Evolutionary conservation across 2,113 vertebrate genomes (phyloP), one percentile per base, ranked within the genome.

Genomic region (Hiodon alosoides): DNA sequence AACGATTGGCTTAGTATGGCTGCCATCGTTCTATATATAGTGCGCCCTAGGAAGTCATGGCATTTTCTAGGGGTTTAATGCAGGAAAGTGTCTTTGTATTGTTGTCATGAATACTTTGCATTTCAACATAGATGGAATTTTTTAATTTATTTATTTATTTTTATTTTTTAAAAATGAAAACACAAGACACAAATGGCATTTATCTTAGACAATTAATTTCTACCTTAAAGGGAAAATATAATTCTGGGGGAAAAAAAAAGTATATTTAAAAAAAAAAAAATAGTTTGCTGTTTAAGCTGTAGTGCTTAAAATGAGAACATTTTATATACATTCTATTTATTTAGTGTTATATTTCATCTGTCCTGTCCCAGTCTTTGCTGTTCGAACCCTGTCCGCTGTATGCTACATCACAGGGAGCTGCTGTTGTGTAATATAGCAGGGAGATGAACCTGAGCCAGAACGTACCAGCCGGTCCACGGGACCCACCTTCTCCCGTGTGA

Each of bases 21-120:
- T 50, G 62, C 70, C 65, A 46, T 64, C 76, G 52, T 79, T 77
- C 74, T 86, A 84, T 90, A 85, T 82, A 85, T 83, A 86, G 81
- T 83, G 81, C 76, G 73, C 78, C 80, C 83, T 78, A 71, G 79
- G 72, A 69, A 57, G 55, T 48, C 67, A 77, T 77, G 78, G 80
- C 82, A 77, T 81, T 78, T 86, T 84, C 77, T 76, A 78, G 79
- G 81, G 77, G 82, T 77, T 77, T 82, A 84, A 86, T 81, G 74
- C 51, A 81, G 31, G 31, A 31, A 31, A 31, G 31, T 31, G 31
- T 31, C 31, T 31, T 31, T 31, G 31, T 31, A 31, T 31, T 31
- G 31, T 31, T 31, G 1, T 31, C 31, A 31, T 31, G 31, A 31
- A 31, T 31, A 31, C 64, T 78, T 80, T 83, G 83, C 83, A 80